Percentiles rank a stretch among this genome's conserved stretches.
phyloP scores from a whole-genome alignment of 2,888 invertebrate genomes.

The Nemurella pictetii region DNA sequence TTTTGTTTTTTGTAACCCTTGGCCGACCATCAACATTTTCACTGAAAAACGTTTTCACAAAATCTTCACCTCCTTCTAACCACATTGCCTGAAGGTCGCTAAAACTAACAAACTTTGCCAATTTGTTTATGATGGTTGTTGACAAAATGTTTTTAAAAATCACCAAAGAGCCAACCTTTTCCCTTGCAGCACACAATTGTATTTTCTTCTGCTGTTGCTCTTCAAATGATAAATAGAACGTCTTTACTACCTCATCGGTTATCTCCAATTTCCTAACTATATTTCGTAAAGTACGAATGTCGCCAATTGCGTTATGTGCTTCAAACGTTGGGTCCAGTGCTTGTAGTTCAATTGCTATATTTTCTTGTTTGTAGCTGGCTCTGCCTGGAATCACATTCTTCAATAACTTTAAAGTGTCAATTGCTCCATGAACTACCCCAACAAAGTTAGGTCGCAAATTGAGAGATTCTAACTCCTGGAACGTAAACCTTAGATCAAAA shows the following conservation, averaged over 20 bases:
- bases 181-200: background rate
- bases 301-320: constrained; percentile 4
- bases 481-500: background rate
- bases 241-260: background rate
- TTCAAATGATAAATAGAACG: background rate
- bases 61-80: background rate
- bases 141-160: background rate
- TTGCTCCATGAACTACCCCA: background rate
- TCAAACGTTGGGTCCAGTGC: background rate
- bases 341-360: background rate
- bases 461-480: background rate
- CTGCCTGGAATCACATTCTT: background rate
- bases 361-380: background rate
- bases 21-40: background rate
- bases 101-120: background rate
- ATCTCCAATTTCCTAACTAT: background rate
- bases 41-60: background rate
- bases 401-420: background rate
- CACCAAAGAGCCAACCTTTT: background rate
- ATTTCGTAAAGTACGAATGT: background rate
- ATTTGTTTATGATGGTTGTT: background rate
- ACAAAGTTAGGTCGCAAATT: background rate
- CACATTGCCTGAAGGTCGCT: background rate
- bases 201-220: background rate
- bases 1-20: background rate